Evolutionary conservation across 2,888 invertebrate species (phyloP).

Genomic region (Cephus sareptanus): DNA sequence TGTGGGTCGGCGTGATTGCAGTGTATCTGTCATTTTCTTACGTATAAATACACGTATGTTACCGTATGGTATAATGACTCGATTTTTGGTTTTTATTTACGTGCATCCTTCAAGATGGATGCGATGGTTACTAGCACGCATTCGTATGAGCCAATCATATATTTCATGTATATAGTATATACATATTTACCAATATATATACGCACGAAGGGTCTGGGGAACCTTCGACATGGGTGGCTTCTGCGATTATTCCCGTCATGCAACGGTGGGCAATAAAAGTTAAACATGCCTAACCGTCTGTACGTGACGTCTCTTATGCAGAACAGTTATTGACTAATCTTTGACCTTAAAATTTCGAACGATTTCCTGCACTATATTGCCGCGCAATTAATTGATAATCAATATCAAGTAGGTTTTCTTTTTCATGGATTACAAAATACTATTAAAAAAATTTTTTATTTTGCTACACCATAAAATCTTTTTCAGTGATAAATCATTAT

Average conservation of each 20-base stretch:
- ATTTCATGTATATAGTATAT: background rate
- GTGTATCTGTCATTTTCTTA: slow-evolving; percentile 23
- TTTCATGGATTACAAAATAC: background rate
- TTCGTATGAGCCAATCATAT: background rate
- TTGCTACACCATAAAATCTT: background rate
- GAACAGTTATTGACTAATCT: slow-evolving; percentile 38
- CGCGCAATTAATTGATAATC: background rate
- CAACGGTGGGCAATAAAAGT: slow-evolving; percentile 54
- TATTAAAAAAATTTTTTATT: background rate
- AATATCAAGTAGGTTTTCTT: background rate
- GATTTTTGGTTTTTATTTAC: background rate
- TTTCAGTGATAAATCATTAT: background rate
- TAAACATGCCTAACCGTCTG: slow-evolving; percentile 57
- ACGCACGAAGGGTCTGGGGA: slow-evolving; percentile 19
- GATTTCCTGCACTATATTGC: slow-evolving; percentile 15
- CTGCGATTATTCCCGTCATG: slow-evolving; percentile 60
- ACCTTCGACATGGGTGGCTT: slow-evolving; percentile 53
- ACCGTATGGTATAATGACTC: background rate
- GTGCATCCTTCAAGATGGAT: background rate
- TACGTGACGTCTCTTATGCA: slow-evolving; percentile 48
- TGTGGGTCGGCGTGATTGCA: background rate
- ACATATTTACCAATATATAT: background rate
- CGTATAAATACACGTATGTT: background rate
- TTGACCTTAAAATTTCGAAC: slow-evolving; percentile 24
- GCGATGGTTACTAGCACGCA: background rate